phyloP scores from a whole-genome alignment of 1,140 invertebrate species.

The Zaprionus tsacasi region DNA sequence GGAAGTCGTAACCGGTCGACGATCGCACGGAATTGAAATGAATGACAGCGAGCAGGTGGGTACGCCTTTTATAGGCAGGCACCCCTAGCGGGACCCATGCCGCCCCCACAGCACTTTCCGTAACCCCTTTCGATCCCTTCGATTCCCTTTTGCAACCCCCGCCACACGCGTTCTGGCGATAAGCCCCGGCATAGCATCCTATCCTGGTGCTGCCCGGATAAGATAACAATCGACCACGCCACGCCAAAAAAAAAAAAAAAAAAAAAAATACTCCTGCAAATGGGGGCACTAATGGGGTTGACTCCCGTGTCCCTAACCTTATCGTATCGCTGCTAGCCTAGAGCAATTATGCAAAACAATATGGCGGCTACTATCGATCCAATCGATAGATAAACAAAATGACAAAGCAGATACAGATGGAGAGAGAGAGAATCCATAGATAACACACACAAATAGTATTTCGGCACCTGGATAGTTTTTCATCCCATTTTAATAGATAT shows the following conservation, averaged over 20 bases:
- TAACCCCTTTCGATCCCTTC: not conserved
- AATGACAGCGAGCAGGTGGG: slow-evolving; percentile 71
- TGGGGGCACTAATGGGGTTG: slow-evolving; percentile 63
- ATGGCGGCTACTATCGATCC: slow-evolving; percentile 76
- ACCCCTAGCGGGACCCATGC: slow-evolving; percentile 6
- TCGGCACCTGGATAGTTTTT: slow-evolving; percentile 4
- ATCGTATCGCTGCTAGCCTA: slow-evolving; percentile 53
- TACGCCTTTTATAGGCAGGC: slow-evolving; percentile 63
- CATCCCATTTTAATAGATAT: not conserved
- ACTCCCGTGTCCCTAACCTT: slow-evolving; percentile 25
- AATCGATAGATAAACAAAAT: slow-evolving; percentile 29
- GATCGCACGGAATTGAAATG: slow-evolving; percentile 65
- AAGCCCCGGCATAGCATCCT: slow-evolving; percentile 11
- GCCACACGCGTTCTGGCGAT: not conserved
- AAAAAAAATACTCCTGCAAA: slow-evolving; percentile 32
- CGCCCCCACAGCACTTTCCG: slow-evolving; percentile 1
- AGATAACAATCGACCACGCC: slow-evolving; percentile 61
- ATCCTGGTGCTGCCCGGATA: slow-evolving; percentile 68
- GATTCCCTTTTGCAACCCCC: slow-evolving; percentile 35
- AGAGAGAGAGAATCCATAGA: slow-evolving; percentile 26
- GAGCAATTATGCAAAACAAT: slow-evolving; percentile 76
- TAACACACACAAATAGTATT: slow-evolving; percentile 15
- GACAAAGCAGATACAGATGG: slow-evolving; percentile 14
- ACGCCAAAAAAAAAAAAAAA: slow-evolving; percentile 6
- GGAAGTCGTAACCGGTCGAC: slow-evolving; percentile 25